Base-by-base conservation (phyloP, 2,113 vertebrate genomes). In the Perccottus glenii region DNA sequence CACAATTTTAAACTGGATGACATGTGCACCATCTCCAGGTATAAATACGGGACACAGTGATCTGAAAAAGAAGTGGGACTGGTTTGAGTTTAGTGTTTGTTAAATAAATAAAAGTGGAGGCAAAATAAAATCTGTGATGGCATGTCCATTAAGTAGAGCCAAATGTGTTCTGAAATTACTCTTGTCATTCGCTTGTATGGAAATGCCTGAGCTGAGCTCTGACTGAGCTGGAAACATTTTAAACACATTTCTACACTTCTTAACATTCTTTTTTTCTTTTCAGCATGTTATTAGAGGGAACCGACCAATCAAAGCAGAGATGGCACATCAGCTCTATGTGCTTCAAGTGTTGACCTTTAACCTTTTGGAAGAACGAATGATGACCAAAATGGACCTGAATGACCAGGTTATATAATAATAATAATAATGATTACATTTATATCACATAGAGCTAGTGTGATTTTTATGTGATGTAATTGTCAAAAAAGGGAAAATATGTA, bases 371-470 rank as follows among this genome's bases (percentile, higher is more conserved):
- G 96, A 98, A 84, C 91, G 97, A 49, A 99, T 99, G 97, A 98
- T 99, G 98, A 98, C 96, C 69, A 99, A 98, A 91, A 98, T 99
- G 98, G 98, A 99, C 79, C 96, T 96, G 1, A 97, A 95, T 66
- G 97, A 99, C 73, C 96, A 98, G 95, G 98, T 94, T 67, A 6
- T 60, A 32, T 4, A 11, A 8, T 36, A 27, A 32, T 4, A 11
- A 8, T 36, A 27, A 27, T 27, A 27, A 27, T 27, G 19, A 27
- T 27, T 27, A 27, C 19, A 27, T 27, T 27, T 27, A 27, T 27
- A 27, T 27, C 19, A 27, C 19, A 27, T 27, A 27, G 19, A 27
- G 19, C 19, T 27, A 27, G 19, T 27, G 19, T 27, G 19, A 27
- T 27, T 27, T 27, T 27, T 27, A 27, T 27, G 19, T 27, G 19